Percentiles rank a stretch among this genome's conserved stretches.
These are phyloP conservation scores for Dicycla oo DNA, from an alignment of 2,888 invertebrate species.

Conservation along the genomic window DNA sequence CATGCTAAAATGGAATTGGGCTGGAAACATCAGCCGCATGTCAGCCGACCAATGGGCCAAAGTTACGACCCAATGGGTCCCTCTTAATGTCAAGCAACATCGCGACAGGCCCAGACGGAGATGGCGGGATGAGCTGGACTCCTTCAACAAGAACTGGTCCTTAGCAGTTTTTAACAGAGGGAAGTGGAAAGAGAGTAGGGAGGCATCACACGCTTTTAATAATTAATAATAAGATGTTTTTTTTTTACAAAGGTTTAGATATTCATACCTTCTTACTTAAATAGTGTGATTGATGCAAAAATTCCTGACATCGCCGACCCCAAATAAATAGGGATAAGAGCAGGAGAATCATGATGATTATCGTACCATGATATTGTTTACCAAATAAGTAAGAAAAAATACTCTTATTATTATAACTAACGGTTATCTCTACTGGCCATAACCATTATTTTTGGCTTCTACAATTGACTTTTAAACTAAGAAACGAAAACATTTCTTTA, in stretches of 20 bases:
- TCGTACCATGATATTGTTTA: neutral
- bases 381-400: constrained; percentile 18
- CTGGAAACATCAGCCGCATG: too few relatives aligned
- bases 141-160: too few relatives aligned
- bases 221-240: too few relatives aligned
- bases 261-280: neutral
- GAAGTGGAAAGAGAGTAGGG: too few relatives aligned
- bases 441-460: constrained; percentile 16
- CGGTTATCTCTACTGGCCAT: constrained; percentile 23
- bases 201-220: too few relatives aligned
- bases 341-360: neutral
- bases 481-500: constrained; percentile 31
- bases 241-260: neutral
- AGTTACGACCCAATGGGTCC: too few relatives aligned
- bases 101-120: too few relatives aligned
- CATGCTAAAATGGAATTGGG: too few relatives aligned
- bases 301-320: neutral
- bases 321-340: neutral
- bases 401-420: constrained; percentile 21
- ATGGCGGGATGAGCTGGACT: too few relatives aligned
- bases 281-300: neutral
- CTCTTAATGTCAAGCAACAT: too few relatives aligned
- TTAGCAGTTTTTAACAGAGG: too few relatives aligned
- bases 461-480: constrained; percentile 41
- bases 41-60: too few relatives aligned